A percentile compares a stretch with the other conserved stretches of the same genome.
These are phyloP conservation scores for Eurypyga helias DNA, from an alignment of 2,113 vertebrate species.

Conservation along the genomic window DNA sequence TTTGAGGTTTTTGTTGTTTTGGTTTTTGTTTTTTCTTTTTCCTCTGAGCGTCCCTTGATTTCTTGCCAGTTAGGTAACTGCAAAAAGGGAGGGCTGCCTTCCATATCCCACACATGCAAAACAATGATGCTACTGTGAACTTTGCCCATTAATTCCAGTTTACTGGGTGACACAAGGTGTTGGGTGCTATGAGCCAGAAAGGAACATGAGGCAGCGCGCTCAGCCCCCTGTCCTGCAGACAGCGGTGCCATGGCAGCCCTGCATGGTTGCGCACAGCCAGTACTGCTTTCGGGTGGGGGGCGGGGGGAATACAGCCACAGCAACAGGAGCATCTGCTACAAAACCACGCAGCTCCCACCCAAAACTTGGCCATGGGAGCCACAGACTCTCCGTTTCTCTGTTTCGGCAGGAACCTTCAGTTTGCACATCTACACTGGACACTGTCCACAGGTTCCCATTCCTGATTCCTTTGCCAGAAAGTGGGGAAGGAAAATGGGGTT, in stretches of 20 bases:
- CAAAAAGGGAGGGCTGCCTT: not conserved
- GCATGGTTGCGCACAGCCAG: fast-evolving
- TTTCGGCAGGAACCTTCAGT: not conserved
- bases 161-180: slow-evolving; percentile 49
- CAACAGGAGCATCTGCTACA: not conserved
- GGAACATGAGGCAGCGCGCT: not conserved
- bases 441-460: not conserved
- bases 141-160: not conserved
- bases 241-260: not conserved
- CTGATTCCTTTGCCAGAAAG: not conserved
- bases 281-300: not conserved
- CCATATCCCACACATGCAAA: not conserved
- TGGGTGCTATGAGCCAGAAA: slow-evolving; percentile 58
- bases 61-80: not conserved
- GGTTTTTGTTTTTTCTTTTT: not conserved
- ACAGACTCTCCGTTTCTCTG: not conserved
- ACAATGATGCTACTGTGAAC: slow-evolving; percentile 49
- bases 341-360: not conserved
- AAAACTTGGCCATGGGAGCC: not conserved
- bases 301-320: not conserved
- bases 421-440: not conserved
- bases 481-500: not conserved
- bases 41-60: slow-evolving; percentile 7
- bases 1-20: not conserved
- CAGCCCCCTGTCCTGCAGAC: not conserved